Evolutionary conservation across 2,888 invertebrate species (phyloP).

Genomic region (Apodemia zela): DNA sequence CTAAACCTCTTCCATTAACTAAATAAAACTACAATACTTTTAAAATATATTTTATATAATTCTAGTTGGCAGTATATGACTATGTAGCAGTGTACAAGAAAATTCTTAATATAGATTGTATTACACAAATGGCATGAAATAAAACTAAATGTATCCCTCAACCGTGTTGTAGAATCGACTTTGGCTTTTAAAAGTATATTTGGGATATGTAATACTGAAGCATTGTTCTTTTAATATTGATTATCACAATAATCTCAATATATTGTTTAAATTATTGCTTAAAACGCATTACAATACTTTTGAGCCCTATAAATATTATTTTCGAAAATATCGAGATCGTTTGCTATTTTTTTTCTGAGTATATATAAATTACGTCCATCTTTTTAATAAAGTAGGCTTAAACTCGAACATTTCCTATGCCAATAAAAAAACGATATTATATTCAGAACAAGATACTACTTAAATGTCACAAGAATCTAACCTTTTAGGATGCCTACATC

Average conservation of each 20-base stretch:
- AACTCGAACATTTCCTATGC: background rate
- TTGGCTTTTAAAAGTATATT: conserved; percentile 13
- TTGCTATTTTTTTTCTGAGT: background rate
- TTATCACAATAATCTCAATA: conserved; percentile 12
- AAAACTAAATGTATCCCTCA: conserved; percentile 42
- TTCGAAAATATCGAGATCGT: conserved; percentile 10
- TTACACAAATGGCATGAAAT: conserved; percentile 52
- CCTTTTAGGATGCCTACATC: too few relatives aligned
- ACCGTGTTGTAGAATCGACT: background rate
- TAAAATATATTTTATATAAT: conserved; percentile 38
- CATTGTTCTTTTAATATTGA: background rate
- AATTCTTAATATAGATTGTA: background rate
- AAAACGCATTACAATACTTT: conserved; percentile 7
- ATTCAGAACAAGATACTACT: background rate
- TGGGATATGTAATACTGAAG: conserved; percentile 16
- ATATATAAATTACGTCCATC: background rate
- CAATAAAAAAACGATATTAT: background rate
- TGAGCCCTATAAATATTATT: conserved; percentile 13
- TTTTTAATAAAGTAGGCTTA: background rate
- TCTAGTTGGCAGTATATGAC: conserved; percentile 69
- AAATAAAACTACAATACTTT: conserved; percentile 33
- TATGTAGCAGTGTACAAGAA: conserved; percentile 39
- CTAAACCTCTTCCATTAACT: conserved; percentile 28
- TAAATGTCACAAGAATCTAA: background rate
- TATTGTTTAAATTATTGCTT: background rate